Percentiles rank a stretch among this genome's conserved stretches.
These are phyloP conservation scores for Nephotettix cincticeps DNA, from an alignment of 1,140 invertebrate species.

Conservation along the genomic window DNA sequence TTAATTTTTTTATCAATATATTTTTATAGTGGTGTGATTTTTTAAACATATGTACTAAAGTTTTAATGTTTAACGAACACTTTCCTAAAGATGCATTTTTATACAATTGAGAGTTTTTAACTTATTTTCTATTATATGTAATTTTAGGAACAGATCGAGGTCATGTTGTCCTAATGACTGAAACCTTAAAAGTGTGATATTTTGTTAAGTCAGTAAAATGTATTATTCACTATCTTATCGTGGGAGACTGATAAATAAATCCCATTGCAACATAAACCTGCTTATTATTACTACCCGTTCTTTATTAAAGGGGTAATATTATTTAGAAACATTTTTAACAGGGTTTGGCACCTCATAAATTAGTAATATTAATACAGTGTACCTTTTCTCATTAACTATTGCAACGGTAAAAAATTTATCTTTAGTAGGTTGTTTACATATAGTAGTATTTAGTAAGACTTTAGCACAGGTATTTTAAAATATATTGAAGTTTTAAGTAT, in stretches of 20 bases:
- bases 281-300: constrained; percentile 17
- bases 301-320: neutral
- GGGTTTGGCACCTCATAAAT: too few relatives aligned
- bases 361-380: too few relatives aligned
- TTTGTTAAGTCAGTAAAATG: constrained; percentile 29
- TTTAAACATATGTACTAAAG: neutral
- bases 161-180: constrained; percentile 29
- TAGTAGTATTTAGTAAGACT: too few relatives aligned
- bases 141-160: neutral
- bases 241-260: constrained; percentile 26
- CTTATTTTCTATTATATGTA: constrained; percentile 2
- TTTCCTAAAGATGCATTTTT: neutral
- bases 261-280: constrained; percentile 19
- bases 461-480: too few relatives aligned
- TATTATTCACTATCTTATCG: constrained; percentile 23
- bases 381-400: too few relatives aligned
- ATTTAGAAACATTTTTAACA: too few relatives aligned
- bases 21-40: too few relatives aligned
- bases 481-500: too few relatives aligned
- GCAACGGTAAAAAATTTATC: too few relatives aligned
- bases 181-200: constrained; percentile 33
- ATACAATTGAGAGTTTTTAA: constrained; percentile 1
- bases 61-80: neutral
- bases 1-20: too few relatives aligned
- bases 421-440: too few relatives aligned